Evolutionary conservation across 2,888 invertebrate genomes (phyloP).

Genomic region (Diadegma fenestrale): DNA sequence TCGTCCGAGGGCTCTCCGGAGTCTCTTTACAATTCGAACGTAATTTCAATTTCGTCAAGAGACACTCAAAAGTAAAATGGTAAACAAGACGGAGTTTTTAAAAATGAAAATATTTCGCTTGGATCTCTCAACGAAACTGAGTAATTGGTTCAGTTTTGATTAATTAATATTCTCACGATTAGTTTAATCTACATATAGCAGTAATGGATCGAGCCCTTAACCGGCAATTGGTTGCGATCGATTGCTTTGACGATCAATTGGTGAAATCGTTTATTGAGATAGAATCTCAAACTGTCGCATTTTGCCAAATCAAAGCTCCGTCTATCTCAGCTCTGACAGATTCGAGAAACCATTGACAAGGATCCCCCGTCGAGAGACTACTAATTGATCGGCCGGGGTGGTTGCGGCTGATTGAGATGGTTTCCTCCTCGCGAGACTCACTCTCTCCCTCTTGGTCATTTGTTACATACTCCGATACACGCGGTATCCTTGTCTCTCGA

Average conservation of each 20-base stretch:
- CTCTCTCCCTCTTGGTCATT: constrained; percentile 16
- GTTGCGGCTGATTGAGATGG: constrained; percentile 40
- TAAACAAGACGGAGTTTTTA: background rate
- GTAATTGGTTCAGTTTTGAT: too few relatives aligned
- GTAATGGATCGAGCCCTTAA: background rate
- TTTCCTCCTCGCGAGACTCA: constrained; percentile 34
- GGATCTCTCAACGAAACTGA: background rate
- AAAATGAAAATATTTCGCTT: background rate
- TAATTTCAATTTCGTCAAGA: background rate
- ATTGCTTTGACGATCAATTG: constrained; percentile 27
- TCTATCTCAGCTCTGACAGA: constrained; percentile 51
- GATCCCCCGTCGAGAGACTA: constrained; percentile 41
- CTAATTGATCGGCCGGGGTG: constrained; percentile 54
- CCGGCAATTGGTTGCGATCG: constrained; percentile 10
- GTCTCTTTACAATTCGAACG: background rate
- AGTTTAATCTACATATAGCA: background rate
- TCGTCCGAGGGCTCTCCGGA: background rate
- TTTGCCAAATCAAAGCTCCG: constrained; percentile 21
- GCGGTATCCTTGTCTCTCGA: background rate
- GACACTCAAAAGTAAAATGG: background rate
- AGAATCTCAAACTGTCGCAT: constrained; percentile 22
- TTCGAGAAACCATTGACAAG: constrained; percentile 45
- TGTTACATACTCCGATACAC: constrained; percentile 49
- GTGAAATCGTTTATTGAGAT: constrained; percentile 35
- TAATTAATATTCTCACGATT: too few relatives aligned